Evolutionary conservation across 1,140 invertebrate species (phyloP).

Genomic region (Drosophila navojoa): DNA sequence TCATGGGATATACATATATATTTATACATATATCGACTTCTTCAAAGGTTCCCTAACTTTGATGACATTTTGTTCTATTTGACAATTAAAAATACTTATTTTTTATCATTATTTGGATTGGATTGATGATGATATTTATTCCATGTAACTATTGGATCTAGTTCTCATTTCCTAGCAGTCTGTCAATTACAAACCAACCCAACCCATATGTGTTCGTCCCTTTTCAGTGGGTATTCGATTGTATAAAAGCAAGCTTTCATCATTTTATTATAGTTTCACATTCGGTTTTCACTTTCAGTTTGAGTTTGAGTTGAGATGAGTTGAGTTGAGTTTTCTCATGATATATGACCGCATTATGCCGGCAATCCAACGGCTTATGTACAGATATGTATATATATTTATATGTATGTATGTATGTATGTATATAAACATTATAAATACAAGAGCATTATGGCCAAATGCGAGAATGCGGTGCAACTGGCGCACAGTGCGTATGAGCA

Average conservation of each 20-base stretch:
- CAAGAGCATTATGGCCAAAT: conserved; percentile 34
- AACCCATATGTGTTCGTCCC: not conserved
- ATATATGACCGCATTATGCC: conserved; percentile 43
- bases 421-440: conserved; percentile 37
- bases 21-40: too few species aligned
- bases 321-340: conserved; percentile 11
- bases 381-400: conserved; percentile 16
- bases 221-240: not conserved
- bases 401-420: conserved; percentile 19
- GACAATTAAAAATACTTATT: too few species aligned
- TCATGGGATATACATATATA: too few species aligned
- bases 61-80: too few species aligned
- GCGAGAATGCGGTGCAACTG: conserved; percentile 20
- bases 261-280: conserved; percentile 20
- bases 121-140: too few species aligned
- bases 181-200: not conserved
- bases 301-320: not conserved
- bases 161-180: too few species aligned
- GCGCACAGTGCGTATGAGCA: conserved; percentile 68
- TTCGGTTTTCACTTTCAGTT: conserved; percentile 15
- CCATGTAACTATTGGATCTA: too few species aligned
- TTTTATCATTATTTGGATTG: too few species aligned
- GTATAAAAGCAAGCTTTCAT: conserved; percentile 1
- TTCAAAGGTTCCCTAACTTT: too few species aligned
- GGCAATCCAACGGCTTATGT: conserved; percentile 32